phyloP scores from a whole-genome alignment of 2,797 vertebrate genomes.

The Gobionotothen gibberifrons region DNA sequence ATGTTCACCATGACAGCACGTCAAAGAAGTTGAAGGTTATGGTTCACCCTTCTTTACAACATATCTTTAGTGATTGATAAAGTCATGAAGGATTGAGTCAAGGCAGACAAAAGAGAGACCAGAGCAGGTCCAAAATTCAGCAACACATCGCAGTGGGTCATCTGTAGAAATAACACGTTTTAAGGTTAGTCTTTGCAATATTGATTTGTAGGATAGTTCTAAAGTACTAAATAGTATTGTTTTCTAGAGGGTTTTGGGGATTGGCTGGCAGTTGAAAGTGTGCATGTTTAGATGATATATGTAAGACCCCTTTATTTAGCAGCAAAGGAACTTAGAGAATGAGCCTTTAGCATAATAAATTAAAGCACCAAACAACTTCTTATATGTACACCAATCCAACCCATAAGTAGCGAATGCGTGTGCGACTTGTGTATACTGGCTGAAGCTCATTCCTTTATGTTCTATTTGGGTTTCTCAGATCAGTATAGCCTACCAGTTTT shows the following conservation, averaged over 20 bases:
- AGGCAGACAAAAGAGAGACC: not conserved
- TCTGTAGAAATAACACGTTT: not conserved
- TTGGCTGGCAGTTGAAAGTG: not conserved
- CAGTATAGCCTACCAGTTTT: conserved; percentile 21
- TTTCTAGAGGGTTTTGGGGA: not conserved
- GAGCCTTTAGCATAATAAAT: not conserved
- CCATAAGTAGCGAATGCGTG: not conserved
- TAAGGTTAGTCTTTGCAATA: not conserved
- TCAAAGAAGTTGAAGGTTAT: not conserved
- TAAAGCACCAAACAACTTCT: not conserved
- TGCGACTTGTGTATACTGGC: not conserved
- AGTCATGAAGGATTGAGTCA: not conserved
- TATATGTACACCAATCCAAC: not conserved
- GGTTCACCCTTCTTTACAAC: not conserved
- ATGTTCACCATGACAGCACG: not conserved
- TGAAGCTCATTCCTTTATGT: not conserved
- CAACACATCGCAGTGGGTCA: not conserved
- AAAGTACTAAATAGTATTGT: not conserved
- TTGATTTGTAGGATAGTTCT: not conserved
- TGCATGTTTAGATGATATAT: not conserved
- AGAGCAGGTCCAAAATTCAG: not conserved
- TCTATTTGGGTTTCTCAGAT: not conserved
- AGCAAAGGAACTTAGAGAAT: too few species aligned
- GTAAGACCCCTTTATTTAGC: not conserved
- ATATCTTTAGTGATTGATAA: not conserved